These are phyloP conservation scores for Antheraea assamensis DNA, from an alignment of 2,888 invertebrate genomes.

Conservation along the genomic window DNA sequence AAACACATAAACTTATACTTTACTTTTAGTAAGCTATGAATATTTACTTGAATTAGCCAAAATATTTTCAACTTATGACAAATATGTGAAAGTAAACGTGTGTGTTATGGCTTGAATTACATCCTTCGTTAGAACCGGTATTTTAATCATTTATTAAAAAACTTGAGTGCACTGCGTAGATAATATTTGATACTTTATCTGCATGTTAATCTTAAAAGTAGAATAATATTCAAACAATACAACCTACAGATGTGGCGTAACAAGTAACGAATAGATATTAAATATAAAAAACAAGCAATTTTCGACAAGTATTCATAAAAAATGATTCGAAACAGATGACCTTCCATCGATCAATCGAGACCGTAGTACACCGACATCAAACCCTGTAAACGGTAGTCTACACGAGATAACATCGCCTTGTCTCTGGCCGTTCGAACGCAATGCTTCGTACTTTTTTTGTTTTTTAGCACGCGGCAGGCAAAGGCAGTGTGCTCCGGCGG, in stretches of 20 bases:
- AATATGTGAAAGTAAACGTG: slow-evolving; percentile 6
- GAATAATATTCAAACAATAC: background rate
- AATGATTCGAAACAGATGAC: slow-evolving; percentile 8
- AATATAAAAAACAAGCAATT: background rate
- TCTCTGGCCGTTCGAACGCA: slow-evolving; percentile 44
- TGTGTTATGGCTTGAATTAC: background rate
- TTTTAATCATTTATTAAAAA: background rate
- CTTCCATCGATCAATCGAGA: slow-evolving; percentile 37
- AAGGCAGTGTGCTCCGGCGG: slow-evolving; percentile 28
- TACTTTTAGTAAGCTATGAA: background rate
- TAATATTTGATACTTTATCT: background rate
- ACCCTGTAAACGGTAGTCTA: slow-evolving; percentile 58
- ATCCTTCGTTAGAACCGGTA: background rate
- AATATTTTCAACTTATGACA: background rate
- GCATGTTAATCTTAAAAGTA: background rate
- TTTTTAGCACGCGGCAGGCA: slow-evolving; percentile 34
- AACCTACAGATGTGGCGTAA: background rate
- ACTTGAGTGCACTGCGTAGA: background rate
- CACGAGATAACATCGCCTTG: slow-evolving; percentile 52
- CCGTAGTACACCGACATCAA: slow-evolving; percentile 32
- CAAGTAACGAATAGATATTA: background rate
- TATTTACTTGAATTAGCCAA: background rate
- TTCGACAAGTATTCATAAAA: slow-evolving; percentile 5
- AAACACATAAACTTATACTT: too few relatives aligned
- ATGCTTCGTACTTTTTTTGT: slow-evolving; percentile 32